phyloP scores from a whole-genome alignment of 2,797 vertebrate genomes.

The Pseudochirops cupreus region DNA sequence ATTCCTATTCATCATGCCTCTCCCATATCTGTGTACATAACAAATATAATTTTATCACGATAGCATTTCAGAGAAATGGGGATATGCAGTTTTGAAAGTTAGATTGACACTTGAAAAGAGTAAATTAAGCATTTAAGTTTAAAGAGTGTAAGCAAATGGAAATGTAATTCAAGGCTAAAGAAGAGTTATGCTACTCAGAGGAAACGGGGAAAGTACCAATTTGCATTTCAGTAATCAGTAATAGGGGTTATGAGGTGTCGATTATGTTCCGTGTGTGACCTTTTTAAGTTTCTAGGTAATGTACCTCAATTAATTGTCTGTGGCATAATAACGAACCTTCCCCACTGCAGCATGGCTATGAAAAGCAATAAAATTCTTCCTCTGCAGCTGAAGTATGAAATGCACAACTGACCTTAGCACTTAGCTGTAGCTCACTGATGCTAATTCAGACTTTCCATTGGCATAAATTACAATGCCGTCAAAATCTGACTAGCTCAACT shows the following conservation, averaged over 20 bases:
- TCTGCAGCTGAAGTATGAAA: conserved; percentile 83
- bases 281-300: conserved; percentile 84
- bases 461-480: conserved; percentile 76
- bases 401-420: conserved; percentile 83
- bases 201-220: conserved; percentile 80
- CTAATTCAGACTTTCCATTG: conserved; percentile 78
- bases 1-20: conserved; percentile 1
- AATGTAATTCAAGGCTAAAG: conserved; percentile 72
- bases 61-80: conserved; percentile 59
- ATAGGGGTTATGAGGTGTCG: conserved; percentile 83
- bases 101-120: conserved; percentile 59
- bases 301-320: conserved; percentile 87
- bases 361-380: conserved; percentile 83
- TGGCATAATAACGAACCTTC: conserved; percentile 84
- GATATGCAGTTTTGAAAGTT: conserved; percentile 58
- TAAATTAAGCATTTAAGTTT: conserved; percentile 79
- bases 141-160: conserved; percentile 81
- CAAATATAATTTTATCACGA: conserved; percentile 35
- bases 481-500: conserved; percentile 62
- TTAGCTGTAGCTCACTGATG: conserved; percentile 76
- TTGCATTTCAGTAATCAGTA: conserved; percentile 85
- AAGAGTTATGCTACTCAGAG: conserved; percentile 75
- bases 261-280: conserved; percentile 84
- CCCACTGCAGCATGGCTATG: conserved; percentile 75
- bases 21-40: not conserved